These are phyloP conservation scores for Drosophila acutilabella DNA, from an alignment of 2,888 invertebrate genomes.

Conservation along the genomic window DNA sequence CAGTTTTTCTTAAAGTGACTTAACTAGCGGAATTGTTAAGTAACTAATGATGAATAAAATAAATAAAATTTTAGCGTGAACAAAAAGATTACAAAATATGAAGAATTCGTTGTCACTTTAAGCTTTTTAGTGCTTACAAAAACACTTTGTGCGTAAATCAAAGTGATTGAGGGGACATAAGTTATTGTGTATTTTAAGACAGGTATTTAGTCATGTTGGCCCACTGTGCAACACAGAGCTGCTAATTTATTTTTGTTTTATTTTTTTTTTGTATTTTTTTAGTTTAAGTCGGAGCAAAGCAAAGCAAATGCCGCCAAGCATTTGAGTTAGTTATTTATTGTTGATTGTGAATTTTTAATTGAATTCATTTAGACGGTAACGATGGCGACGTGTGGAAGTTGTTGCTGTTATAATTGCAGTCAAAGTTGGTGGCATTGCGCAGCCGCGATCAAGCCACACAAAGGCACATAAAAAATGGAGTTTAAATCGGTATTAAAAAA, in stretches of 20 bases:
- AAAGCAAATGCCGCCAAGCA: slow-evolving; percentile 60
- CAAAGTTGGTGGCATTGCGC: slow-evolving; percentile 38
- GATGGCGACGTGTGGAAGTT: slow-evolving; percentile 24
- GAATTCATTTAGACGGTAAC: slow-evolving; percentile 63
- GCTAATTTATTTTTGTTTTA: slow-evolving; percentile 35
- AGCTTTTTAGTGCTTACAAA: too few relatives aligned
- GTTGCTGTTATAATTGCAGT: slow-evolving; percentile 39
- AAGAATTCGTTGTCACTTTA: too few relatives aligned
- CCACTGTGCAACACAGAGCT: slow-evolving; percentile 56
- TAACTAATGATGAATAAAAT: too few relatives aligned
- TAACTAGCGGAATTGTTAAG: too few relatives aligned
- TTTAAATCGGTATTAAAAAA: slow-evolving; percentile 25
- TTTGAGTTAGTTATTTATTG: slow-evolving; percentile 64
- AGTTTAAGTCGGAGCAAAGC: slow-evolving; percentile 49
- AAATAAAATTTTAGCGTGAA: too few relatives aligned
- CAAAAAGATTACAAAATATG: too few relatives aligned
- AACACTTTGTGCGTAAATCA: background rate
- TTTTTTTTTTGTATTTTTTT: slow-evolving; percentile 19
- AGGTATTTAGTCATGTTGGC: background rate
- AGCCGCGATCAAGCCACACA: slow-evolving; percentile 33
- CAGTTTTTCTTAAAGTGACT: too few relatives aligned
- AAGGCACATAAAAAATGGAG: slow-evolving; percentile 16
- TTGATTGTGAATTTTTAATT: slow-evolving; percentile 74
- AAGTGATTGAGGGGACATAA: background rate
- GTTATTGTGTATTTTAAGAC: background rate